Conservation (phyloP, 2,888 invertebrate species). For the Listrodromus nycthemerus region DNA sequence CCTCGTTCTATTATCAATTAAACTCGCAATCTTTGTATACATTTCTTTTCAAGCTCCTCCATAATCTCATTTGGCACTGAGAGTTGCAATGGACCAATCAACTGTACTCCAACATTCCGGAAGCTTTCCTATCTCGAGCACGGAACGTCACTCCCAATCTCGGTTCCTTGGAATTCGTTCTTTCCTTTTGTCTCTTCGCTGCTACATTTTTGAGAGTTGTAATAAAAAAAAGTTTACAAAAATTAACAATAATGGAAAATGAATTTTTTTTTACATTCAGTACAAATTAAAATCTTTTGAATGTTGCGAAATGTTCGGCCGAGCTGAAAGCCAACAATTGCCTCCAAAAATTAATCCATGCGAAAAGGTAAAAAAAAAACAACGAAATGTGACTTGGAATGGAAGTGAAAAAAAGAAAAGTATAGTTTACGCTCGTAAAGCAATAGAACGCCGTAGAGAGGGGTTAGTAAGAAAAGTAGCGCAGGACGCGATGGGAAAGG, state of each 20-base stretch:
- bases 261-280: no score
- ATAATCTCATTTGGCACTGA: background rate
- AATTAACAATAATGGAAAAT: no score
- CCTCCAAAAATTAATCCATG: background rate
- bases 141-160: background rate
- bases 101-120: background rate
- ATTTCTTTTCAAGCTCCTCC: background rate
- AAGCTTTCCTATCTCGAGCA: background rate
- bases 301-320: background rate
- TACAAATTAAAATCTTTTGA: no score
- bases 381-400: background rate
- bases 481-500: slow-evolving; percentile 11
- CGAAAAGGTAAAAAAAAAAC: background rate
- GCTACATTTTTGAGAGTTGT: no score
- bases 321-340: background rate
- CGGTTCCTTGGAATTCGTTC: no score
- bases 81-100: background rate
- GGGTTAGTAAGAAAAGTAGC: slow-evolving; percentile 7
- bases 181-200: no score
- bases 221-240: no score
- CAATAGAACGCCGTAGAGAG: slow-evolving; percentile 18
- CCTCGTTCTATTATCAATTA: background rate
- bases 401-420: slow-evolving; percentile 2
- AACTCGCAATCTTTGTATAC: background rate
- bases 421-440: slow-evolving; percentile 45